phyloP scores from a whole-genome alignment of 1,140 invertebrate species.

The Grapholita molesta region DNA sequence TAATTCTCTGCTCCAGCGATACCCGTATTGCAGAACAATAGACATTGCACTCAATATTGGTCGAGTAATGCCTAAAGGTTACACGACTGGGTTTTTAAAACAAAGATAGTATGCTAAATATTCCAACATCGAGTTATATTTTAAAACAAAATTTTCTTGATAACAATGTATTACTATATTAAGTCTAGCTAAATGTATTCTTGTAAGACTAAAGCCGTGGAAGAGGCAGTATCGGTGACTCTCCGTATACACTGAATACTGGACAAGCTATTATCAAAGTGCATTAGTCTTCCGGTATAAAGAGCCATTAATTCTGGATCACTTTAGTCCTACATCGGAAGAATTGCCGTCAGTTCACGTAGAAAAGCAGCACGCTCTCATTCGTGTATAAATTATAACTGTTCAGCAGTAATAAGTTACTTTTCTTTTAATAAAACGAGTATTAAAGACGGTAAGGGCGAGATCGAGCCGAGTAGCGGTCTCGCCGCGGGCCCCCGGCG shows the following conservation, averaged over 20 bases:
- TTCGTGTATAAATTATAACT: slow-evolving; percentile 3
- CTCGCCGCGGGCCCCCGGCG: slow-evolving; percentile 36
- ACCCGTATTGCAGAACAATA: slow-evolving; percentile 12
- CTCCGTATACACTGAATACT: too few relatives aligned
- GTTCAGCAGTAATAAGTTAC: not conserved
- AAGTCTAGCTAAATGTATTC: too few relatives aligned
- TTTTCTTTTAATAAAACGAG: slow-evolving; percentile 33
- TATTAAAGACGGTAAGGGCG: slow-evolving; percentile 29
- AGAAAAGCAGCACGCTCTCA: not conserved
- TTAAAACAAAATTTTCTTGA: too few relatives aligned
- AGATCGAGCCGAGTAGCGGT: slow-evolving; percentile 45
- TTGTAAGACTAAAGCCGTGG: too few relatives aligned
- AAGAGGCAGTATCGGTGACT: too few relatives aligned
- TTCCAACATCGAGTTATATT: not conserved
- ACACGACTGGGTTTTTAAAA: not conserved
- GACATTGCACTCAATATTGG: slow-evolving; percentile 1
- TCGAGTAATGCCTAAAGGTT: slow-evolving; percentile 2
- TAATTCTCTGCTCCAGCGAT: slow-evolving; percentile 1
- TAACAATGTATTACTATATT: too few relatives aligned
- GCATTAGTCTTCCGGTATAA: too few relatives aligned
- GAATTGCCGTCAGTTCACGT: not conserved
- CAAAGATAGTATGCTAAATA: not conserved
- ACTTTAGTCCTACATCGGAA: not conserved
- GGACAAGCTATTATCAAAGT: too few relatives aligned
- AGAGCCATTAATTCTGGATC: not conserved